Evolutionary conservation across 2,888 invertebrate species (phyloP), one percentile per base, ranked within the genome.

Genomic region (Tineola bisselliella): DNA sequence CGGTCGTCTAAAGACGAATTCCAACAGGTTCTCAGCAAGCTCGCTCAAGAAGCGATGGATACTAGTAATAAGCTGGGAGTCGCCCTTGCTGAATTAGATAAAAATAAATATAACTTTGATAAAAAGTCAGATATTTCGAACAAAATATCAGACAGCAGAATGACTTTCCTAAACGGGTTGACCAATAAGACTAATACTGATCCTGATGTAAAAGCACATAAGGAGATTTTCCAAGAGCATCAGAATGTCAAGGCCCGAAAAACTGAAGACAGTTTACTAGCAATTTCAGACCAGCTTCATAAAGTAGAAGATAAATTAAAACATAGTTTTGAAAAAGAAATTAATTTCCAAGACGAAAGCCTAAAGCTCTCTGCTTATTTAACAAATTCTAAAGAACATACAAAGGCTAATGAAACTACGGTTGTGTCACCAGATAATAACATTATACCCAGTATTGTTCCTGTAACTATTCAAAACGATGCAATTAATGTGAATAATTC

Each of bases 21-120:
- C 74, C 92, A 93, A 74, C 92, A 93, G 70, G 89, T 93, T 43
- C 80, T 94, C 60, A 91, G 91, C 68, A 90, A 91, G 73, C 87
- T 94, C 63, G 93, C 93, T 11, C 90, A 90, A 70, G 93, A 94
- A 87, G 92, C 93, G 12, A 90, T 91, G 80, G 92, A 92, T 70
- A 92, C 92, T 54, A 92, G 92, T 70, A 91, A 91, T 65, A 90
- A 91, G 67, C 74, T 91, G 68, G 90, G 90, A n/a, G 88, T 90
- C 64, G 92, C 92, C 64, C 77, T 92, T 70, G 88, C 89, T 52
- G 90, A 91, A 71, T 70, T 91, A 69, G 84, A 84, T 65, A 82
- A 83, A 70, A 86, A 86, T 70, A 79, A 82, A 65, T 81, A 81
- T 64, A 62, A 76, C 66, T 73, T 70, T 64, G 84, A 86, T 43